phyloP scores from a whole-genome alignment of 2,888 invertebrate genomes.

The Belgica antarctica region DNA sequence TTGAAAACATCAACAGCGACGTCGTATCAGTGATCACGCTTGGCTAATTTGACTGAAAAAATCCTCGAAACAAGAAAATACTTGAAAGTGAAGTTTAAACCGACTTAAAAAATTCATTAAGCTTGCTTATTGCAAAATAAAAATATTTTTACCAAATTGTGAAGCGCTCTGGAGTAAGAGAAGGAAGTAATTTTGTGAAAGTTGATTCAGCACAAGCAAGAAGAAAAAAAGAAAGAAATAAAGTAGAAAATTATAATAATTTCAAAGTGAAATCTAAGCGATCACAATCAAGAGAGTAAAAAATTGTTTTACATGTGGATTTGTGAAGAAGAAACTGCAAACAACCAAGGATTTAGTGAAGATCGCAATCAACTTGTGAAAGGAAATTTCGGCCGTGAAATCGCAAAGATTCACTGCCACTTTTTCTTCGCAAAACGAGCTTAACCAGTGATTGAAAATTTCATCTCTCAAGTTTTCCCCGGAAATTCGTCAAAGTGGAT shows the following conservation, averaged over 20 bases:
- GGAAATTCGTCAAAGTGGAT: conserved; percentile 53
- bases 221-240: conserved; percentile 8
- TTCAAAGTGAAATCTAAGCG: conserved; percentile 41
- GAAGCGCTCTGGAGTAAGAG: conserved; percentile 28
- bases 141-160: not conserved
- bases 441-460: too few relatives aligned
- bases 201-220: not conserved
- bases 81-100: not conserved
- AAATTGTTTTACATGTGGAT: conserved; percentile 22
- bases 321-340: not conserved
- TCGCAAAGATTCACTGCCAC: conserved; percentile 4
- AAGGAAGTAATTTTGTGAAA: conserved; percentile 43
- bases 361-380: not conserved
- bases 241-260: conserved; percentile 27
- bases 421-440: too few relatives aligned
- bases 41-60: conserved; percentile 12
- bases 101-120: not conserved
- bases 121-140: not conserved
- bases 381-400: not conserved
- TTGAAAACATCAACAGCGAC: not conserved
- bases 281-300: not conserved
- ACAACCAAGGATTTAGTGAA: conserved; percentile 16
- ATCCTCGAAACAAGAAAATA: not conserved
- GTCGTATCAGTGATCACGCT: not conserved
- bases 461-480: conserved; percentile 26